Percentiles rank a stretch among this genome's conserved stretches.
Evolutionary conservation across 2,113 vertebrate genomes (phyloP).

Genomic region (Pithys albifrons): DNA sequence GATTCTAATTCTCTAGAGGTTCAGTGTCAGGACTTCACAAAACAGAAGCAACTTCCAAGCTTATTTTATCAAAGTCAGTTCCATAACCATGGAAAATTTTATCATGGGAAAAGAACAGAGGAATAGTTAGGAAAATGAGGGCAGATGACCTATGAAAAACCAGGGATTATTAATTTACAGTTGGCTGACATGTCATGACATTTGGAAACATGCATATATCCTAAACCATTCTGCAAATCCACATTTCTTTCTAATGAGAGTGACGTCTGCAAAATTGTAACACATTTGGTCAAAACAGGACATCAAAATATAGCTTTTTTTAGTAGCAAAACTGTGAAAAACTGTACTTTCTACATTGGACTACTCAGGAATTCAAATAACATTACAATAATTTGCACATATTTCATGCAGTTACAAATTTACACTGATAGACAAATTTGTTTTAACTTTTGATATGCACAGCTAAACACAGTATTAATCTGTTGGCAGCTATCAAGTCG

Average conservation of each 20-base stretch:
- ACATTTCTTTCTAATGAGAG: neutral
- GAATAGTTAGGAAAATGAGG: neutral
- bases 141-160: neutral
- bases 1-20: neutral
- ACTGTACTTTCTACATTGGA: neutral
- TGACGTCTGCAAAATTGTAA: neutral
- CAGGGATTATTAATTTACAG: neutral
- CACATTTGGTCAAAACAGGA: neutral
- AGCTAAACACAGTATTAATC: conserved; percentile 7
- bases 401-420: neutral
- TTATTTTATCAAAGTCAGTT: neutral
- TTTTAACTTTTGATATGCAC: neutral
- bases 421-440: neutral
- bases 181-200: neutral
- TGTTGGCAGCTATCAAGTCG: neutral
- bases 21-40: neutral
- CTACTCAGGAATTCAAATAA: neutral
- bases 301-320: neutral
- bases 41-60: neutral
- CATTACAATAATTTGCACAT: neutral
- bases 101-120: neutral
- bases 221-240: neutral
- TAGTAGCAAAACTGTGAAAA: neutral
- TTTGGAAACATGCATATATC: neutral
- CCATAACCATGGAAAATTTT: neutral